phyloP scores from a whole-genome alignment of 2,797 vertebrate genomes.

The Sciurus vulgaris region DNA sequence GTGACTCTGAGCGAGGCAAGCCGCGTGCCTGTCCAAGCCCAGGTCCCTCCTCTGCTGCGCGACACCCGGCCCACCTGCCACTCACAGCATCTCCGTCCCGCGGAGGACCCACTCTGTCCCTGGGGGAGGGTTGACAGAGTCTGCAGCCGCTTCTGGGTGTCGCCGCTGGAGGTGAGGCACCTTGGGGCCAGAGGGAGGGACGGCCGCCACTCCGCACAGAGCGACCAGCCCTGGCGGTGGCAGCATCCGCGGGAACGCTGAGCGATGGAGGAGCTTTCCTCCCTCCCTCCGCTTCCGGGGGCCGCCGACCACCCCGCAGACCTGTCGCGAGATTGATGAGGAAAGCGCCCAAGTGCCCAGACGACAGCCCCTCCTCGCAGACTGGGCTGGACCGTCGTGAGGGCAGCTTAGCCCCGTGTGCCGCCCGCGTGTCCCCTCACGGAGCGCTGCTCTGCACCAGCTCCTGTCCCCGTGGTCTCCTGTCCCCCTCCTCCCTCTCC shows the following conservation, averaged over 20 bases:
- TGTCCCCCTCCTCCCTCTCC: not conserved
- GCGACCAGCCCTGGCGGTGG: not conserved
- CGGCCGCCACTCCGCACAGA: not conserved
- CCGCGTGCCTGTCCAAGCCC: not conserved
- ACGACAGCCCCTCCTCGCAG: no score
- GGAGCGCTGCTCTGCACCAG: not conserved
- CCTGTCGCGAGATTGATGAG: no score
- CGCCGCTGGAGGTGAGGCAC: not conserved
- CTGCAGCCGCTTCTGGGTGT: not conserved
- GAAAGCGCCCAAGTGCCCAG: no score
- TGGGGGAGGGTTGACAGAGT: not conserved
- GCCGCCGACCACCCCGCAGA: no score
- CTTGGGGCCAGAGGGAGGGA: not conserved
- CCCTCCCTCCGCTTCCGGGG: no score
- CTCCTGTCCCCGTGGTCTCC: fast-evolving
- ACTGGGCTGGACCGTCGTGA: conserved; percentile 6
- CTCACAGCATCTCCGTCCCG: not conserved
- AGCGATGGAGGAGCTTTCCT: not conserved
- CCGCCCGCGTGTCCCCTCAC: no score
- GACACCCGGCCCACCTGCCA: not conserved
- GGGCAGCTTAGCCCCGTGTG: not conserved
- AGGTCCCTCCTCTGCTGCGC: no score
- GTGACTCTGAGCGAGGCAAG: not conserved
- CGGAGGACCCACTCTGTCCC: not conserved
- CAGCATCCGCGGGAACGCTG: not conserved